Percentiles rank a stretch among this genome's conserved stretches.
Conservation (phyloP, 2,888 invertebrate species). For the Apotomis capreana region DNA sequence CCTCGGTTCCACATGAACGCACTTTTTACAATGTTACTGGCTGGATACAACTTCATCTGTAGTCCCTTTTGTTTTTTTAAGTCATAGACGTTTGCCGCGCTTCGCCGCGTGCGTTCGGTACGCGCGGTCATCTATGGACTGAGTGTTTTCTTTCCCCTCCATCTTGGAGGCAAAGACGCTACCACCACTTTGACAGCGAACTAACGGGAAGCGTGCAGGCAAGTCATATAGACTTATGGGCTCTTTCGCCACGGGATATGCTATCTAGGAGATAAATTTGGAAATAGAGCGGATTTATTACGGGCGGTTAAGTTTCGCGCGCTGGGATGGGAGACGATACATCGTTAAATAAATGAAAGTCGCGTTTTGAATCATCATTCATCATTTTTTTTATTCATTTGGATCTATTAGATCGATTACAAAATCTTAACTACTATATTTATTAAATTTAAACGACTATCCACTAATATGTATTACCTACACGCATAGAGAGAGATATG, state of each 20-base stretch:
- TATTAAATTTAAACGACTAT: neutral
- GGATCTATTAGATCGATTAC: conserved; percentile 2
- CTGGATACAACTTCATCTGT: conserved; percentile 52
- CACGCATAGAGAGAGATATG: neutral
- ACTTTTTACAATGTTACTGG: conserved; percentile 51
- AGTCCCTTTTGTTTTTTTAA: conserved; percentile 54
- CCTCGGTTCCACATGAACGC: conserved; percentile 58
- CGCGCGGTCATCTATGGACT: conserved; percentile 69
- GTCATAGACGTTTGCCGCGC: conserved; percentile 53
- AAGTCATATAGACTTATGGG: conserved; percentile 31
- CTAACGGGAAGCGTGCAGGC: conserved; percentile 56
- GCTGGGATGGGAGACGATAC: neutral
- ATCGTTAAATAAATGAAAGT: conserved; percentile 17
- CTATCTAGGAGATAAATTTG: conserved; percentile 13
- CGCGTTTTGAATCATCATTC: conserved; percentile 27
- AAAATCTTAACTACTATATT: conserved; percentile 11
- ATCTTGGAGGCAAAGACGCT: conserved; percentile 46
- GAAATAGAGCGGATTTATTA: conserved; percentile 19
- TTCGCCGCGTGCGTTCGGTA: conserved; percentile 55
- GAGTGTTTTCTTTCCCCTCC: conserved; percentile 62
- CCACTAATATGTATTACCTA: neutral
- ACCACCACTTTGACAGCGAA: conserved; percentile 51
- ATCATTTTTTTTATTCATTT: conserved; percentile 4
- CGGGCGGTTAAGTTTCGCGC: neutral
- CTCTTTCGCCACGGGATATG: conserved; percentile 20